Conservation (phyloP, 1,140 invertebrate genomes). For the Mercenaria mercenaria region DNA sequence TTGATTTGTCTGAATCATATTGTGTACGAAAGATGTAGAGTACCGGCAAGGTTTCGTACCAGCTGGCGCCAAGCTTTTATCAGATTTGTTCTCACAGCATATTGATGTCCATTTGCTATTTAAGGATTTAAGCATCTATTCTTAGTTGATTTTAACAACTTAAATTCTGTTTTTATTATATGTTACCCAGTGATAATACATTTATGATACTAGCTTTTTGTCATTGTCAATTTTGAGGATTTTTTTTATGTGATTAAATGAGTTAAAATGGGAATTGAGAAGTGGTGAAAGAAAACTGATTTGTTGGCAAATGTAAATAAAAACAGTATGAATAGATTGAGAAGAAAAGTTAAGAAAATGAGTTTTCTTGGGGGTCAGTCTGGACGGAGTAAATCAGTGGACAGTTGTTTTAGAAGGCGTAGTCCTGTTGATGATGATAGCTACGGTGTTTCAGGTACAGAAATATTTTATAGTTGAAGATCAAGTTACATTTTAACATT, state of each 20-base stretch:
- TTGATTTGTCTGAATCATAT: not conserved
- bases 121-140: too few species aligned
- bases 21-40: not conserved
- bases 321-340: slow-evolving; percentile 25
- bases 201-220: too few species aligned
- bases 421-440: not conserved
- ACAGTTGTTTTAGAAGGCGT: not conserved
- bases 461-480: not conserved
- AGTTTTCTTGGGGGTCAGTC: not conserved
- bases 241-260: too few species aligned
- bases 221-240: too few species aligned
- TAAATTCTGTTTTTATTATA: too few species aligned
- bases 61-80: not conserved
- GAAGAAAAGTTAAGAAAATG: slow-evolving; percentile 34
- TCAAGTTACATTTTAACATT: too few species aligned
- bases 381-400: slow-evolving; percentile 51
- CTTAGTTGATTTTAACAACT: too few species aligned
- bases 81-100: not conserved
- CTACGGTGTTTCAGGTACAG: not conserved
- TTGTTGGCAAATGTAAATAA: not conserved
- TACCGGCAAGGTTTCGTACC: not conserved
- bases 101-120: too few species aligned
- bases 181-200: too few species aligned
- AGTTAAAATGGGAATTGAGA: too few species aligned
- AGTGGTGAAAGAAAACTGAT: too few species aligned